Evolutionary conservation across 2,888 invertebrate species (phyloP).

Genomic region (Acleris holmiana): DNA sequence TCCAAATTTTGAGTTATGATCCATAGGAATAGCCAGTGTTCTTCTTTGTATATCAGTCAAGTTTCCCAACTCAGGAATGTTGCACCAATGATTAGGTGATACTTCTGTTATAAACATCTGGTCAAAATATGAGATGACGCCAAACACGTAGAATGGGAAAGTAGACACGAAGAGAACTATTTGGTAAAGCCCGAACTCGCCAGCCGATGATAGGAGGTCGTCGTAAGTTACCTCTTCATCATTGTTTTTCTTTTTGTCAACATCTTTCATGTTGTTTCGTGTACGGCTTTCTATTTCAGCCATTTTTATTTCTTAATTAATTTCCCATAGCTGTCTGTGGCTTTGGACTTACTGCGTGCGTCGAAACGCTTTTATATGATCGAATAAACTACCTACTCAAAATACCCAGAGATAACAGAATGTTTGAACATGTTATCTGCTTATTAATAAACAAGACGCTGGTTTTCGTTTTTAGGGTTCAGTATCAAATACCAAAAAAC

Average conservation of each 20-base stretch:
- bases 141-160: slow-evolving; percentile 63
- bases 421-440: slow-evolving; percentile 13
- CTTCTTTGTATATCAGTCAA: slow-evolving; percentile 57
- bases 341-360: not conserved
- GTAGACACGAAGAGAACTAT: slow-evolving; percentile 56
- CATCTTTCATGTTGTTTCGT: not conserved
- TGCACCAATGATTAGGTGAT: slow-evolving; percentile 67
- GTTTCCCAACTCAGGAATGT: slow-evolving; percentile 63
- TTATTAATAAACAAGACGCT: slow-evolving; percentile 8
- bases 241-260: slow-evolving; percentile 1
- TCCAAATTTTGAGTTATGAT: slow-evolving; percentile 52
- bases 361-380: slow-evolving; percentile 5
- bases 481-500: too few relatives aligned
- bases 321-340: not conserved
- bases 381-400: not conserved
- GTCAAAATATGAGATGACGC: slow-evolving; percentile 59
- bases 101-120: slow-evolving; percentile 67
- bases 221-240: slow-evolving; percentile 56
- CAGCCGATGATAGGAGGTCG: slow-evolving; percentile 59
- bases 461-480: not conserved
- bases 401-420: slow-evolving; percentile 16
- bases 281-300: not conserved
- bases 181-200: slow-evolving; percentile 66
- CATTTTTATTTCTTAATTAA: slow-evolving; percentile 2
- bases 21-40: slow-evolving; percentile 57